Percentiles rank a stretch among this genome's conserved stretches.
phyloP scores from a whole-genome alignment of 2,113 vertebrate species.

The Orthonyx spaldingii region DNA sequence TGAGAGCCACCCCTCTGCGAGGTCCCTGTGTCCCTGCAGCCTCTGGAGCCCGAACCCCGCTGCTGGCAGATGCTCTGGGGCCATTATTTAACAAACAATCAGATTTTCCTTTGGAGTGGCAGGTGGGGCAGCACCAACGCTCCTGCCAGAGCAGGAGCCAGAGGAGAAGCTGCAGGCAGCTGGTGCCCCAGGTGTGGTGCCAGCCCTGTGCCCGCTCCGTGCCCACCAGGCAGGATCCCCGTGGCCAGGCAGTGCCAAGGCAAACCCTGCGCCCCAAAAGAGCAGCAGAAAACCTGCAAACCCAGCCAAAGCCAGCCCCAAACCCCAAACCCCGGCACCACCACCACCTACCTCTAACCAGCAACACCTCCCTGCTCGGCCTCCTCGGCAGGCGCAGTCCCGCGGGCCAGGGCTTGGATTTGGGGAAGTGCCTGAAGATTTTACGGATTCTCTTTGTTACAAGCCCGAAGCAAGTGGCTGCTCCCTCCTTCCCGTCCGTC shows the following conservation, averaged over 20 bases:
- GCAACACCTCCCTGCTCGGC: constrained; percentile 68
- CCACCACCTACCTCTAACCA: constrained; percentile 47
- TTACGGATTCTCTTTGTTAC: constrained; percentile 79
- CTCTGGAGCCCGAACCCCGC: not conserved
- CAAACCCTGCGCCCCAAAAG: not conserved
- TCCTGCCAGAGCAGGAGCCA: fast-evolving
- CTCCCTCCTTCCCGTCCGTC: constrained; percentile 45
- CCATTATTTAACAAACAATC: fast-evolving
- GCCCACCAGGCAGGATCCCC: not conserved
- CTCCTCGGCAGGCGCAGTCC: constrained; percentile 70
- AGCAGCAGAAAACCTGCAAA: not conserved
- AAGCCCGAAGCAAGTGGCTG: constrained; percentile 80
- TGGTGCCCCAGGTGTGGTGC: not conserved
- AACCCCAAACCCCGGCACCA: fast-evolving
- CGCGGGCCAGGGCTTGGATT: constrained; percentile 75
- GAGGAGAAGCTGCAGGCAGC: not conserved
- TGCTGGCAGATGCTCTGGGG: not conserved
- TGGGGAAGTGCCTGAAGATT: constrained; percentile 84
- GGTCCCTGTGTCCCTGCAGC: not conserved
- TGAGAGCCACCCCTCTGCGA: not conserved
- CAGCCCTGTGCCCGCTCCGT: not conserved
- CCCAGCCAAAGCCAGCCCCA: not conserved
- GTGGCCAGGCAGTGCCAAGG: fast-evolving
- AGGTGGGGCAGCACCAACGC: fast-evolving
- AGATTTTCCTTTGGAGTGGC: fast-evolving